Evolutionary conservation across 2,113 vertebrate genomes (phyloP).

Genomic region (Phocoena sinus): DNA sequence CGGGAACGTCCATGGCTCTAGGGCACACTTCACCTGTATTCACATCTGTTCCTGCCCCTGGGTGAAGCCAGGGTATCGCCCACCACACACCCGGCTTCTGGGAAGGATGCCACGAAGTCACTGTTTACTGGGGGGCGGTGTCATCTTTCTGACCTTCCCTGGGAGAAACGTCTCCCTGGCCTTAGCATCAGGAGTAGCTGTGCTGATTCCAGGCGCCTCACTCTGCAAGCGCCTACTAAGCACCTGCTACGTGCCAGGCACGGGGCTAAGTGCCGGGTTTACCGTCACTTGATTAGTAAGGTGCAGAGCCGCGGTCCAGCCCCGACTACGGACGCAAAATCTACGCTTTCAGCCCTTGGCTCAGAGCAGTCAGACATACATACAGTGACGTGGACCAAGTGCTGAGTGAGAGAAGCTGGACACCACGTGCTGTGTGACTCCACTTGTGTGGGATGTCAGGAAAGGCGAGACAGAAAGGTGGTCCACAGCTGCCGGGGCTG

Average conservation of each 20-base stretch:
- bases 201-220: neutral
- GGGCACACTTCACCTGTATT: neutral
- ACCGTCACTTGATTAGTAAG: neutral
- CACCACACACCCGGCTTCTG: too few species aligned
- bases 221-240: neutral
- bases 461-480: neutral
- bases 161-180: rapidly evolving
- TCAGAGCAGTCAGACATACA: neutral
- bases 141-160: too few species aligned
- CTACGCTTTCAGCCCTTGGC: neutral
- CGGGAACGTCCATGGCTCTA: too few species aligned
- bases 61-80: too few species aligned
- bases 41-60: rapidly evolving
- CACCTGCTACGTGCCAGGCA: neutral
- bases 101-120: too few species aligned
- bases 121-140: too few species aligned
- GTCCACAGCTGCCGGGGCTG: rapidly evolving
- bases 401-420: neutral
- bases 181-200: neutral
- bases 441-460: rapidly evolving
- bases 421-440: neutral
- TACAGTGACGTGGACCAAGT: rapidly evolving
- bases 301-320: neutral
- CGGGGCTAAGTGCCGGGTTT: rapidly evolving
- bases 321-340: neutral